Base-by-base conservation (phyloP, 2,113 vertebrate species). In the Phrynosoma blainvillii region DNA sequence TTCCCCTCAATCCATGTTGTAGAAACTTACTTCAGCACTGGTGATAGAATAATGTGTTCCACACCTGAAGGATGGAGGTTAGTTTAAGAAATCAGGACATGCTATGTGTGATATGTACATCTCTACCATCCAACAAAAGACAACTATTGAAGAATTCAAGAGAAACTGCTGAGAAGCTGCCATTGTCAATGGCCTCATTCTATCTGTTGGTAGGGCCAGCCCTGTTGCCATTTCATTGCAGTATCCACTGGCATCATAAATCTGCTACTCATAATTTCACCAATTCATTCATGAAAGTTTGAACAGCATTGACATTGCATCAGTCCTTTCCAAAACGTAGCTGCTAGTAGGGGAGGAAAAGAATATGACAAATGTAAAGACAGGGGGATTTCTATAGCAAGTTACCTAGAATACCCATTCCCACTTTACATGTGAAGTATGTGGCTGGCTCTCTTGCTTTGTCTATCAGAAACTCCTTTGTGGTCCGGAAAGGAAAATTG, bases 401-500 rank as follows among this genome's bases (percentile, higher is more conserved):
- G 47, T 47, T 47, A 47, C 47, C 47, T 47, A 47, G 7, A 47
- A 47, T 66, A 13, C 65, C 16, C 42, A 10, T 68, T 52, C 65
- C 16, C 42, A 10, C 42, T 52, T 56, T 5, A 82, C 68, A 87
- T 1, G 36, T 74, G 30, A 54, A 76, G 54, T 62, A 27, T 76
- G 21, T 75, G 23, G 74, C 47, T 79, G 68, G 32, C 42, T 71
- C 36, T 71, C 68, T 79, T 86, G 65, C 47, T 79, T 27, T 30
- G 71, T 30, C n/a, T 27, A 76, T 68, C 80, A 71, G 36, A 89
- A 27, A 6, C 68, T 40, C 54, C 2, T 42, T 32, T 47, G 47
- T 5, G 77, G 0, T 0, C 0, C 18, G 77, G 73, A 40, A 32
- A 84, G 62, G 7, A 56, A 32, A 36, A 82, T 32, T 21, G 79